Conservation (phyloP, 2,888 invertebrate species). For the Xestia c-nigrum region DNA sequence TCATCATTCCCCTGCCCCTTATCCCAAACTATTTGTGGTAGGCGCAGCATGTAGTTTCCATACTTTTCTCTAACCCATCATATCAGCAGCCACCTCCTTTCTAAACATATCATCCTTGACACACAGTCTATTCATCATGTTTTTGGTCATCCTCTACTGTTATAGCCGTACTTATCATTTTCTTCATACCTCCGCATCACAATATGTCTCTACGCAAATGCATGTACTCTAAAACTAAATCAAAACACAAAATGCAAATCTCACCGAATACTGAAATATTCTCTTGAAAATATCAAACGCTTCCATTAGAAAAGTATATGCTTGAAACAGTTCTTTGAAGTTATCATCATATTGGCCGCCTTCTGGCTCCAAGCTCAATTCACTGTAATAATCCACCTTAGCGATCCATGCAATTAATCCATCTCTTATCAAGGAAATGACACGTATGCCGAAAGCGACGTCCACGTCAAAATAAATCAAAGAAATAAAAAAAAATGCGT, state of each 20-base stretch:
- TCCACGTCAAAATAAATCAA: conserved; percentile 22
- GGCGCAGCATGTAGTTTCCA: too few species aligned
- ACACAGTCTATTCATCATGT: too few species aligned
- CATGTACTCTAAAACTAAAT: not conserved
- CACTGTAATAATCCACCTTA: not conserved
- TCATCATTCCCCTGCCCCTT: too few species aligned
- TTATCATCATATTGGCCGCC: not conserved
- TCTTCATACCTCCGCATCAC: too few species aligned
- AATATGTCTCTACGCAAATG: too few species aligned
- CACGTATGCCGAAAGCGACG: not conserved
- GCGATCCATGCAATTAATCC: conserved; percentile 12
- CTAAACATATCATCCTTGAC: too few species aligned
- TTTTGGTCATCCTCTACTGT: too few species aligned
- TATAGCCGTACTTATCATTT: too few species aligned
- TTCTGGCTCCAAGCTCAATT: not conserved
- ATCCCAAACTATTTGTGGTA: too few species aligned
- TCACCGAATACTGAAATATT: conserved; percentile 17
- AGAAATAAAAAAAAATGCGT: conserved; percentile 12
- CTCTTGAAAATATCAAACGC: conserved; percentile 5
- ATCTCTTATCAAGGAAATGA: conserved; percentile 16
- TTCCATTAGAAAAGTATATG: conserved; percentile 2
- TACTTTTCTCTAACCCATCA: too few species aligned
- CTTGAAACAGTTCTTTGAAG: not conserved
- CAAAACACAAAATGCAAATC: not conserved
- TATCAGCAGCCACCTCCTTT: too few species aligned